Conservation (phyloP, 1,140 invertebrate species). For the Papilio helenus region DNA sequence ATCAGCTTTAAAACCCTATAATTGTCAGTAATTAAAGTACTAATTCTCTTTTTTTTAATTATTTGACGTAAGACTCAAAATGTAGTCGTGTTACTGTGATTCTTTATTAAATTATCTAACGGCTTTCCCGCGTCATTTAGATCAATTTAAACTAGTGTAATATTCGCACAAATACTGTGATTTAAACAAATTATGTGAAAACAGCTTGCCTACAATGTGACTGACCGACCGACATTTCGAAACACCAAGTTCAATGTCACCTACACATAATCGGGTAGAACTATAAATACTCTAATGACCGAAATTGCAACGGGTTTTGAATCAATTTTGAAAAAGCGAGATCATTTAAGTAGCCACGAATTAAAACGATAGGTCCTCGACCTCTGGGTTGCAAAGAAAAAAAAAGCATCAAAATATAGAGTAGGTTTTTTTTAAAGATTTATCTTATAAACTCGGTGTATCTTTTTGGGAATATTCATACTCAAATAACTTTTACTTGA, state of each 20-base stretch:
- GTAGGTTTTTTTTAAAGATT: neutral
- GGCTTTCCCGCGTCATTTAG: no score
- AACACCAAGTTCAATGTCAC: slow-evolving; percentile 15
- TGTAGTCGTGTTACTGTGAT: no score
- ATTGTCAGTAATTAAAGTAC: no score
- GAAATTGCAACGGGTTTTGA: slow-evolving; percentile 8
- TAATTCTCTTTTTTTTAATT: no score
- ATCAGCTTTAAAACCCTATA: no score
- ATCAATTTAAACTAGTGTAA: neutral
- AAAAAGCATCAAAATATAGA: neutral
- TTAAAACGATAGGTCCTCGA: slow-evolving; percentile 1
- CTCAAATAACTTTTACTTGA: neutral
- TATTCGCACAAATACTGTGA: neutral
- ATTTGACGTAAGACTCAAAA: no score
- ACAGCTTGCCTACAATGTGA: neutral
- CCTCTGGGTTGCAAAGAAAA: neutral
- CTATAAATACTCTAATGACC: neutral
- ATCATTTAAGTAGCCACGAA: neutral
- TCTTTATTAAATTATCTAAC: no score
- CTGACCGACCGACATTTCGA: slow-evolving; percentile 4
- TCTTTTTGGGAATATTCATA: neutral
- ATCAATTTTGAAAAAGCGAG: neutral
- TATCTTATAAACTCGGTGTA: neutral
- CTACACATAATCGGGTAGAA: neutral
- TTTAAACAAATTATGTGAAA: neutral